Conservation (phyloP, 1,140 invertebrate species). For the Stegodyphus mimosarum region DNA sequence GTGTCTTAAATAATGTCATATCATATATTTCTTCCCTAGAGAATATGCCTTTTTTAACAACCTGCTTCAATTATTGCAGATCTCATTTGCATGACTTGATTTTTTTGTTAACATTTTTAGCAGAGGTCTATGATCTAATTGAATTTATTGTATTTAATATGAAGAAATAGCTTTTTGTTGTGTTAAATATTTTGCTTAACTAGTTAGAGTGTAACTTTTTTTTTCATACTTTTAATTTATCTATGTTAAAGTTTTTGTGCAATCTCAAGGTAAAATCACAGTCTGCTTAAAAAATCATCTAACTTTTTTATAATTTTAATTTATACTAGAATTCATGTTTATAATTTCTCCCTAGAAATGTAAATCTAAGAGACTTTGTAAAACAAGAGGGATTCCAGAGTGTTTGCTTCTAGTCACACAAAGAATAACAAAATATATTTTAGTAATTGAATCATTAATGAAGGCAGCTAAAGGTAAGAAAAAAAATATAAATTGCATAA, state of each 20-base stretch:
- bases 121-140: not conserved
- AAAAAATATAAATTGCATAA: not conserved
- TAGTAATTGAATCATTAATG: constrained; percentile 90
- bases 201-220: too few species aligned
- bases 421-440: constrained; percentile 93
- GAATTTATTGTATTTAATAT: constrained; percentile 3
- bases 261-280: too few species aligned
- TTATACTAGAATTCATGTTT: not conserved
- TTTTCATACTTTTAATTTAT: too few species aligned
- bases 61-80: too few species aligned
- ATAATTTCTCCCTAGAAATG: constrained; percentile 74
- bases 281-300: too few species aligned
- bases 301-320: not conserved
- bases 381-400: constrained; percentile 94
- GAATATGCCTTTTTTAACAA: too few species aligned
- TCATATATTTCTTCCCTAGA: too few species aligned
- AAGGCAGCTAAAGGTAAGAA: constrained; percentile 84
- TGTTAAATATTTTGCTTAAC: not conserved
- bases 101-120: too few species aligned
- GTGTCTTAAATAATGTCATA: too few species aligned
- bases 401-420: constrained; percentile 95
- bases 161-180: not conserved
- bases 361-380: constrained; percentile 81
- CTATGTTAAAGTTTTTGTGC: too few species aligned
- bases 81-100: too few species aligned